A percentile compares a stretch with the other conserved stretches of the same genome.
Evolutionary conservation across 2,888 invertebrate species (phyloP).

Genomic region (Abrostola triplasia): DNA sequence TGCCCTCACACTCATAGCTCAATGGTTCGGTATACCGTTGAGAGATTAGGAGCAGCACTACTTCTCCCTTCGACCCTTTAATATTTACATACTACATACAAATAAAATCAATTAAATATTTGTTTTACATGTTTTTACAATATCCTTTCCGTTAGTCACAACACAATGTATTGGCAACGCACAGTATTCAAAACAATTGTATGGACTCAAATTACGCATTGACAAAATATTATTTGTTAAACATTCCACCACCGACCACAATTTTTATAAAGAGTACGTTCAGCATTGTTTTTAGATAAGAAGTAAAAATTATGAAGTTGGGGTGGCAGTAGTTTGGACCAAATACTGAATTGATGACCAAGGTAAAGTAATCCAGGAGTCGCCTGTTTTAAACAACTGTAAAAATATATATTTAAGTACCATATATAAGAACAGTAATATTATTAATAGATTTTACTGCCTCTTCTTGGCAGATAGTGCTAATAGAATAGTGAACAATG

Average conservation of each 20-base stretch:
- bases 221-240: constrained; percentile 45
- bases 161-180: constrained; percentile 24
- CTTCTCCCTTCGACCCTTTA: too few relatives aligned
- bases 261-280: background rate
- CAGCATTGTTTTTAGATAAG: background rate
- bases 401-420: too few relatives aligned
- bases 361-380: too few relatives aligned
- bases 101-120: constrained; percentile 7
- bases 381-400: too few relatives aligned
- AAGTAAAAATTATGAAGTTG: too few relatives aligned
- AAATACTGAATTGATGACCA: too few relatives aligned
- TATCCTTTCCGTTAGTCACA: constrained; percentile 29
- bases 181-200: constrained; percentile 42
- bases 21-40: too few relatives aligned
- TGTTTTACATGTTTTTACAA: constrained; percentile 23
- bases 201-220: constrained; percentile 33
- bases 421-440: too few relatives aligned
- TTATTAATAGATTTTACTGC: too few relatives aligned
- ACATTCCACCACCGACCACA: constrained; percentile 23
- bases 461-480: background rate
- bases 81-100: constrained; percentile 8
- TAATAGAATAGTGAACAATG: constrained; percentile 2
- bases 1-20: too few relatives aligned
- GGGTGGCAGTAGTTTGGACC: too few relatives aligned
- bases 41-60: too few relatives aligned